These are phyloP conservation scores for Proterorhinus semilunaris DNA, from an alignment of 2,113 vertebrate genomes.

Conservation along the genomic window DNA sequence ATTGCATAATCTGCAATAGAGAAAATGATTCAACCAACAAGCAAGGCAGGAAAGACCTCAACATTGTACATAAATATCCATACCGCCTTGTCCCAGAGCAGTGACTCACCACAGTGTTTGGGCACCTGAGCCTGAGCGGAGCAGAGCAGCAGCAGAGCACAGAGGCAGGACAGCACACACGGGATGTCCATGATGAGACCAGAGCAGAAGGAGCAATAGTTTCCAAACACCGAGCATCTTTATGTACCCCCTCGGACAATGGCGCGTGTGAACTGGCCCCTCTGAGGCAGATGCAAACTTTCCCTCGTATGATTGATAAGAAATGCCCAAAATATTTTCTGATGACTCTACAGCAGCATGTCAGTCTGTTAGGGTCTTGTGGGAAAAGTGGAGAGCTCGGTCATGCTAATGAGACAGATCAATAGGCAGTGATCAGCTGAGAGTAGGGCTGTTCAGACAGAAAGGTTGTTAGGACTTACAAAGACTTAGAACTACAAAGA, in stretches of 20 bases:
- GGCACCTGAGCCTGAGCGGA: not conserved
- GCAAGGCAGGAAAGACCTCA: too few relatives aligned
- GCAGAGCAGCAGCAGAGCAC: not conserved
- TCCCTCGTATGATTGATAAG: slow-evolving; percentile 3
- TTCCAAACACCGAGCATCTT: not conserved
- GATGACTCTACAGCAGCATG: too few relatives aligned
- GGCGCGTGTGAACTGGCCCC: not conserved
- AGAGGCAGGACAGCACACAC: not conserved
- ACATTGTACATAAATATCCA: not conserved
- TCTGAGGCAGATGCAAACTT: not conserved
- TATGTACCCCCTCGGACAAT: not conserved
- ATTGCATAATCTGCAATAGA: too few relatives aligned
- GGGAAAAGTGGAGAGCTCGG: too few relatives aligned
- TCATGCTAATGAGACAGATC: too few relatives aligned
- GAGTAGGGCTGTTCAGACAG: too few relatives aligned
- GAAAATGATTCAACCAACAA: too few relatives aligned
- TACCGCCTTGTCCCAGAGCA: not conserved
- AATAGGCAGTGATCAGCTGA: too few relatives aligned
- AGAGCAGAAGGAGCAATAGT: not conserved
- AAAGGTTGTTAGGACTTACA: too few relatives aligned
- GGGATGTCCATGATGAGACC: not conserved
- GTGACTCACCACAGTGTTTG: slow-evolving; percentile 4
- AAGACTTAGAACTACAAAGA: too few relatives aligned
- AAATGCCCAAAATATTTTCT: not conserved
- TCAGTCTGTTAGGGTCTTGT: too few relatives aligned